A percentile compares a stretch with the other conserved stretches of the same genome.
Conservation (phyloP, 2,888 invertebrate genomes). For the Euzetes globulus region DNA sequence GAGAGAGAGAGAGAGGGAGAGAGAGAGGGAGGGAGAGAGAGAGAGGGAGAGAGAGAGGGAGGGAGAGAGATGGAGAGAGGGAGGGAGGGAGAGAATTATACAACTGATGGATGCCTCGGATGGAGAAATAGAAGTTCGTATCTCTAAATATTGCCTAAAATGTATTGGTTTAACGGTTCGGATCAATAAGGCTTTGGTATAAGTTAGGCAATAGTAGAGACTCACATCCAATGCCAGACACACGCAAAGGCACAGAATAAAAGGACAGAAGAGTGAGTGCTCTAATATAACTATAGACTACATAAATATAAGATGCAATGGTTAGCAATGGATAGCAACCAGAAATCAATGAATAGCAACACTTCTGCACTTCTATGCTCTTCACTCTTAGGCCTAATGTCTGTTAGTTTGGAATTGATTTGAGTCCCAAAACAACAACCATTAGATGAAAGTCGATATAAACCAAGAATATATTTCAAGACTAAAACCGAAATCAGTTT, state of each 20-base stretch:
- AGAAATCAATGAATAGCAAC: constrained; percentile 14
- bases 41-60: too few relatives aligned
- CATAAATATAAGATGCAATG: not conserved
- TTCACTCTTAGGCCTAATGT: not conserved
- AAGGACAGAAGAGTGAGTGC: not conserved
- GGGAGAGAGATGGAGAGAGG: not conserved
- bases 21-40: too few relatives aligned
- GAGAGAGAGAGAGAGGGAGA: too few relatives aligned
- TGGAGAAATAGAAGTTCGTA: not conserved
- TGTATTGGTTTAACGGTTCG: constrained; percentile 9
- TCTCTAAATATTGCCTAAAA: not conserved
- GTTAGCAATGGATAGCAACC: constrained; percentile 2
- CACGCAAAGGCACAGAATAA: not conserved
- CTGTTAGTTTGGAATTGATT: not conserved
- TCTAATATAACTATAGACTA: not conserved
- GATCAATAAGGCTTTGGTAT: not conserved
- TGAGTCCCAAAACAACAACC: not conserved
- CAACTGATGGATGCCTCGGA: not conserved
- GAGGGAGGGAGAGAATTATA: not conserved
- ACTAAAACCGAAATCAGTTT: not conserved
- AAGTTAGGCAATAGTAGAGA: not conserved
- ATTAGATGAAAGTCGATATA: not conserved
- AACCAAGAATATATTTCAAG: not conserved
- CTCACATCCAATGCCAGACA: not conserved
- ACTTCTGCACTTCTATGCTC: not conserved